These are phyloP conservation scores for Abscondita cerata DNA, from an alignment of 2,888 invertebrate species.

Conservation along the genomic window DNA sequence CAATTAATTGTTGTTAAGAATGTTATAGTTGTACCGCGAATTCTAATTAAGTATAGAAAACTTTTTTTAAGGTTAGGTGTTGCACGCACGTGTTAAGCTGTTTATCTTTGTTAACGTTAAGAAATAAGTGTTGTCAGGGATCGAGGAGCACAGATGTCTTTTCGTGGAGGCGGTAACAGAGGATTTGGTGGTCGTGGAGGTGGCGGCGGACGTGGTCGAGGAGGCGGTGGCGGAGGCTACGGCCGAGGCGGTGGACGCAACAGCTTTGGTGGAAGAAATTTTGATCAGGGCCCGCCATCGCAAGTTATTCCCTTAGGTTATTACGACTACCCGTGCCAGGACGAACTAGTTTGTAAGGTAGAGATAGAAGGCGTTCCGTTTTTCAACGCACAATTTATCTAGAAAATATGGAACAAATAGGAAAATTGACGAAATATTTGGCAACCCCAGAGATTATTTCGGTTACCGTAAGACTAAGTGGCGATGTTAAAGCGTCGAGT, in stretches of 20 bases:
- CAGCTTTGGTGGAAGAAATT: constrained; percentile 62
- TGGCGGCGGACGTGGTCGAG: constrained; percentile 57
- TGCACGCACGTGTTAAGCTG: not conserved
- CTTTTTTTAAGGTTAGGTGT: not conserved
- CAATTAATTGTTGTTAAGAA: too few species aligned
- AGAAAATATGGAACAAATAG: constrained; percentile 96
- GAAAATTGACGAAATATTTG: constrained; percentile 99
- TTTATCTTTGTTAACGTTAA: not conserved
- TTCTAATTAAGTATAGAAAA: not conserved
- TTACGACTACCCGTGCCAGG: constrained; percentile 89
- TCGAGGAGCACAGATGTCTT: constrained; percentile 50
- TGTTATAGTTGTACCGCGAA: not conserved
- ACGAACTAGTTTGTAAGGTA: constrained; percentile 92
- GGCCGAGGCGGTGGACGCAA: constrained; percentile 62
- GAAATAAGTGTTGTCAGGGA: too few species aligned
- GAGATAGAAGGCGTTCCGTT: constrained; percentile 95
- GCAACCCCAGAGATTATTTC: constrained; percentile 91
- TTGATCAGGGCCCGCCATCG: constrained; percentile 81
- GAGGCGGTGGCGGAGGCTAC: constrained; percentile 53
- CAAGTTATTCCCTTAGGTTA: constrained; percentile 82
- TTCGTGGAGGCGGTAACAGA: constrained; percentile 46
- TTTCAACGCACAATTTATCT: constrained; percentile 96
- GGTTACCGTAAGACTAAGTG: constrained; percentile 94
- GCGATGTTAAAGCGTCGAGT: constrained; percentile 89
- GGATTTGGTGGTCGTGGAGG: constrained; percentile 55